Base-by-base conservation (phyloP, 2,113 vertebrate species). In the Rhea pennata region DNA sequence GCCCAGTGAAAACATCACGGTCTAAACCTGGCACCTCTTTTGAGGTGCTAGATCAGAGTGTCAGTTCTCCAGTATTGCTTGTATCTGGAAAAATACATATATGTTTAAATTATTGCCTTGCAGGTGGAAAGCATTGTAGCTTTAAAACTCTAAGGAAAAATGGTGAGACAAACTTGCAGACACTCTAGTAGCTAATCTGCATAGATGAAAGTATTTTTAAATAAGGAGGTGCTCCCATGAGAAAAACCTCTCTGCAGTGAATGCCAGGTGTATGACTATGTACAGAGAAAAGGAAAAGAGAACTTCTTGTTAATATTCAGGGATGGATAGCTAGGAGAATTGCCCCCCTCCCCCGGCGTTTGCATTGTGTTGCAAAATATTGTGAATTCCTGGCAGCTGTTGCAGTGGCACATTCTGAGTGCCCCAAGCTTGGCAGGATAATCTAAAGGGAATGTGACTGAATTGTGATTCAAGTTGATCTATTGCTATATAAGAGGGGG, bases 401-500 rank as follows among this genome's bases (percentile, higher is more conserved):
- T 44, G 54, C 67, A 21, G 95, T 86, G 92, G 73, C 84, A 86
- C 73, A 8, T 23, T 19, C 56, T 0, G 27, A 67, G 40, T 67
- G 80, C 36, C 66, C 59, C 36, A 20, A 87, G 76, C 76, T 94
- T 84, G 92, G 73, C 93, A 88, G 87, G 24, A 10, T 75, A 36
- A 87, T 24, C 87, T 44, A 15, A 70, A 90, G 92, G 86, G 81
- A 94, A 79, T 8, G 84, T 67, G 66, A 69, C 5, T 82, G 59
- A 79, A 64, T 65, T 56, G 87, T 83, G 87, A 88, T 44, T 72
- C 58, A 51, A 36, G 53, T 12, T n/a, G 61, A 91, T 87, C 88
- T 93, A 29, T 50, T 84, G 79, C 92, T 90, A 48, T 92, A 93
- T 86, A 69, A 92, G 94, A 96, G 84, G 95, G 90, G 97, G 96